Evolutionary conservation across 2,888 invertebrate genomes (phyloP).

Genomic region (Agonopterix subpropinquella): DNA sequence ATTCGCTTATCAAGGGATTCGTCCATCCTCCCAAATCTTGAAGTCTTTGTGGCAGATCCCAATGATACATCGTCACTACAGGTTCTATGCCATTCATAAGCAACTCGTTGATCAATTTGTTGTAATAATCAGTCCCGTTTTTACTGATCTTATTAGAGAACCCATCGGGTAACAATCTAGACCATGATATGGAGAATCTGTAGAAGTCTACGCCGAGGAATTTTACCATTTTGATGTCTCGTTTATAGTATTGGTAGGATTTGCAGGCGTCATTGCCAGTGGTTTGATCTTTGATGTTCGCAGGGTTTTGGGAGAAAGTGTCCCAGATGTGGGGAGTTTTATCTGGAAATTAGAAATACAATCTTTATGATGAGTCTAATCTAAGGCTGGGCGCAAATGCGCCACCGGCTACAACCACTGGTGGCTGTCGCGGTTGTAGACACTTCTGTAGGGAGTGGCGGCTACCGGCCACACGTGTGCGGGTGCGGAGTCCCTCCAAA

Average conservation of each 20-base stretch:
- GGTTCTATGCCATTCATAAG: slow-evolving; percentile 76
- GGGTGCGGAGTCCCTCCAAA: neutral
- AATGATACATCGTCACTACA: slow-evolving; percentile 73
- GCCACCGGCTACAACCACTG: too few relatives aligned
- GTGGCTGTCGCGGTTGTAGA: too few relatives aligned
- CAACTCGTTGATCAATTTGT: slow-evolving; percentile 76
- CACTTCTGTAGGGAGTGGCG: neutral
- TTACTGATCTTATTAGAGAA: slow-evolving; percentile 69
- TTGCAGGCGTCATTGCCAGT: slow-evolving; percentile 77
- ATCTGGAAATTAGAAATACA: slow-evolving; percentile 35
- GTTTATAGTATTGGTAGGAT: slow-evolving; percentile 75
- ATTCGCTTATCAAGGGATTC: slow-evolving; percentile 55
- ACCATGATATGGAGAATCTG: slow-evolving; percentile 79
- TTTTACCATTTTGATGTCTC: slow-evolving; percentile 65
- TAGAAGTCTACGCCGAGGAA: slow-evolving; percentile 67
- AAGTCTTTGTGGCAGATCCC: slow-evolving; percentile 72
- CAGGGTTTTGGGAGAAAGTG: slow-evolving; percentile 61
- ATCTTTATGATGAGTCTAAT: neutral
- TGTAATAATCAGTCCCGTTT: slow-evolving; percentile 79
- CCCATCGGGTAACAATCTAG: slow-evolving; percentile 77
- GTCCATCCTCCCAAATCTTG: slow-evolving; percentile 76
- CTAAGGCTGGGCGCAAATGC: neutral
- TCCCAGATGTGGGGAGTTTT: slow-evolving; percentile 80
- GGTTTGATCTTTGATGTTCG: slow-evolving; percentile 64
- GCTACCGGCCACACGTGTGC: neutral